Evolutionary conservation across 53 echinoderm and acorn worm genomes (phyloP), one percentile per base, ranked within the genome.

Genomic region (Echinarachnius parma): DNA sequence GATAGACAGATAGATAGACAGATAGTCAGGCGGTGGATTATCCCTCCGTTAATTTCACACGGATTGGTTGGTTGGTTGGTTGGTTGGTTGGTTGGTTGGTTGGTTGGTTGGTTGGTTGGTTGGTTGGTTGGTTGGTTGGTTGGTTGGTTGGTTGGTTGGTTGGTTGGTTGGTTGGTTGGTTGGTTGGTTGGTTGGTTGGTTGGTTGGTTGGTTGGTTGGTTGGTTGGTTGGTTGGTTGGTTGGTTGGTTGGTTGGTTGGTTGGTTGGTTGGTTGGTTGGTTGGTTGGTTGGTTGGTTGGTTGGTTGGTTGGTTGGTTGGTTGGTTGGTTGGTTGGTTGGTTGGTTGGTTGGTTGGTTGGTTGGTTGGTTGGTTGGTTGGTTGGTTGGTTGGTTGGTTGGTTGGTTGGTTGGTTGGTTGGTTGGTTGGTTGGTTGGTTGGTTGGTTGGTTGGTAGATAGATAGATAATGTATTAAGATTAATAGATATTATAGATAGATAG

Each of bases 401-500:
- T 9, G 7, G 39, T 9, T 9, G 7, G 39, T 7, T 39, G 7
- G 39, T 39, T 39, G 7, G 39, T 39, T 39, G 39, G 39, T 39
- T 39, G 39, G 39, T 39, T 39, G 7, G 39, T 39, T 13, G 39
- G 39, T 13, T 39, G 39, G 39, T 13, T 39, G 39, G 39, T 39
- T 39, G 39, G 39, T 39, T 9, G 39, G 39, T 39, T 7, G 39
- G 39, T 39, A 13, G 39, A 39, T 39, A 9, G 39, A 25, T 37
- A 24, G 26, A 39, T 37, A 37, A 61, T 11, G 30, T 61, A 61
- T 9, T 35, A 21, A 35, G 59, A 59, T 31, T 31, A 18, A 60
- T 3, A 61, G 22, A 61, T 36, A 61, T n/a, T 22, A 37, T 24
- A 62, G 25, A 37, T 22, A 61, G 36, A 61, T 62, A 36, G 37